Evolutionary conservation across 2,113 vertebrate genomes (phyloP).

Genomic region (Porphyrio hochstetteri): DNA sequence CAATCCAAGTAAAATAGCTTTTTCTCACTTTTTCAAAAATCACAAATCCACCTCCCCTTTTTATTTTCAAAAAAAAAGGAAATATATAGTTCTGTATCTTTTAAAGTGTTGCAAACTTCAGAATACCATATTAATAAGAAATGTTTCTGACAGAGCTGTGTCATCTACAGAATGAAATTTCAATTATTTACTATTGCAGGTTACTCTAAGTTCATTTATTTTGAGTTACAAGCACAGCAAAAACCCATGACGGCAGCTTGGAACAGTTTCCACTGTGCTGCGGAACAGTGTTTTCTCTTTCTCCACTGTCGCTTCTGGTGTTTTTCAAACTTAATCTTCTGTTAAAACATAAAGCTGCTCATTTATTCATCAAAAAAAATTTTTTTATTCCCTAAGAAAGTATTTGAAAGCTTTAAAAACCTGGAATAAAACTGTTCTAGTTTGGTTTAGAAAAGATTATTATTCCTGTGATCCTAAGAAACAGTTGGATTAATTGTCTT

Average conservation of each 20-base stretch:
- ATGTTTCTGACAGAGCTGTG: not conserved
- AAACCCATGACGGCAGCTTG: not conserved
- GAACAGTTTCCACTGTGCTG: not conserved
- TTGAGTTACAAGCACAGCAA: not conserved
- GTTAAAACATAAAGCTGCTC: not conserved
- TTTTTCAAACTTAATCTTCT: not conserved
- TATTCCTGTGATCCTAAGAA: not conserved
- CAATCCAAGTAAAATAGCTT: not conserved
- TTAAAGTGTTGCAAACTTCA: not conserved
- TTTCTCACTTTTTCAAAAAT: not conserved
- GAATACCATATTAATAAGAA: not conserved
- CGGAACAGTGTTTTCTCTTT: not conserved
- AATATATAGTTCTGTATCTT: not conserved
- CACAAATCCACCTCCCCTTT: not conserved
- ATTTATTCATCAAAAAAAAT: not conserved
- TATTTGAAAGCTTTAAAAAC: not conserved
- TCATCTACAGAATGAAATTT: not conserved
- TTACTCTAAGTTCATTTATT: not conserved
- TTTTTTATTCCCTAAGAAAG: not conserved
- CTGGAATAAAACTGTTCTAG: not conserved
- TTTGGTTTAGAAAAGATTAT: not conserved
- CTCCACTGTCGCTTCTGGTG: not conserved
- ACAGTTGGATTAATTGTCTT: not conserved
- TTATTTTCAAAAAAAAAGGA: not conserved
- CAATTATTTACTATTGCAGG: not conserved